Base-by-base conservation (phyloP, 2,888 invertebrate species). In the Abrostola triplasia region DNA sequence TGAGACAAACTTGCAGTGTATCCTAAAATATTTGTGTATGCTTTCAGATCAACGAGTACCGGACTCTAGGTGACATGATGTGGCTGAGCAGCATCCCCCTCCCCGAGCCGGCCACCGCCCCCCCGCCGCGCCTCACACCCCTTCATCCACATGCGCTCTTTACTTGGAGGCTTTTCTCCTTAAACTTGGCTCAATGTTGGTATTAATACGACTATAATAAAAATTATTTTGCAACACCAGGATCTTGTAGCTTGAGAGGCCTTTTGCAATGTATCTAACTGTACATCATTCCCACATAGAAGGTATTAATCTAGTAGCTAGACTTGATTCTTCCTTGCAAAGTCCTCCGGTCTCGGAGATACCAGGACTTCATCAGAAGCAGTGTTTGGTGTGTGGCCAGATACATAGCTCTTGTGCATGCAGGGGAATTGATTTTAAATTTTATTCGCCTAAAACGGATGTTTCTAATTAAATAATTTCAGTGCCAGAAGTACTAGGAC, bases 1-100 rank as follows among this genome's bases (percentile, higher is more conserved):
- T n/a, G n/a, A n/a, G n/a, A n/a, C n/a, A n/a, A n/a, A n/a, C n/a
- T n/a, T n/a, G n/a, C n/a, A n/a, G n/a, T n/a, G n/a, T n/a, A 24
- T 24, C 24, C 24, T 11, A 0, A 11, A 40, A 35, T n/a, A 6
- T 51, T 5, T 37, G 5, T 0, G 12, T 0, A 5, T 12, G n/a
- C 1, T 8, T 47, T 0, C 85, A 98, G 98, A 96, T 98, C 59
- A 97, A 97, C 82, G 99, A 99, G 86, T 98, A 99, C 88, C 97
- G 97, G 80, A 97, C 98, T 76, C 96, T 99, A 13, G 99, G 99
- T 0, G 99, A 99, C 84, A 97, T 97, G 58, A 96, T 97, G 61
- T 96, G 95, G 91, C 81, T 95, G 53, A 93, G 93, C 64, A 85
- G 85, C 0, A 77, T 94, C 11, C 87, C 90, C 0, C 83, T 94